phyloP scores from a whole-genome alignment of 2,888 invertebrate species.

The Tyria jacobaeae region DNA sequence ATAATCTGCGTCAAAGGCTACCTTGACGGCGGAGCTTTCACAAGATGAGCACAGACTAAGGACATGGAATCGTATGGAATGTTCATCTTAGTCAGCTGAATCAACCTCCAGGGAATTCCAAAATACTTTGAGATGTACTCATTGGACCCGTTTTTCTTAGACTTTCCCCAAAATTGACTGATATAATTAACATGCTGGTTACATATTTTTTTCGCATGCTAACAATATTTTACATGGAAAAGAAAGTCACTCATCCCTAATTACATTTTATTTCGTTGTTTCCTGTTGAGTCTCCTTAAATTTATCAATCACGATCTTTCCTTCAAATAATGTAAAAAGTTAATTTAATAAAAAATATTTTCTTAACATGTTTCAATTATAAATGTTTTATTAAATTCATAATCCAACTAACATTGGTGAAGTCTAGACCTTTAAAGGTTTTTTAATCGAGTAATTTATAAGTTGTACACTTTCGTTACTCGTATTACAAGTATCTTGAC shows the following conservation, averaged over 20 bases:
- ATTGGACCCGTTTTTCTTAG: constrained; percentile 27
- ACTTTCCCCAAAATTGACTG: constrained; percentile 23
- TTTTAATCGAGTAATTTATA: too few relatives aligned
- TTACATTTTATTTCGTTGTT: constrained; percentile 33
- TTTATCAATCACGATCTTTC: constrained; percentile 1
- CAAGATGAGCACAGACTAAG: constrained; percentile 18
- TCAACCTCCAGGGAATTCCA: constrained; percentile 44
- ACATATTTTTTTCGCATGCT: constrained; percentile 20
- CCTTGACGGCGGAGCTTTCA: constrained; percentile 19
- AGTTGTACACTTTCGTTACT: too few relatives aligned
- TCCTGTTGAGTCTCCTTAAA: constrained; percentile 34
- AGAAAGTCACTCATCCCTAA: constrained; percentile 35
- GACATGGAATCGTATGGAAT: constrained; percentile 30
- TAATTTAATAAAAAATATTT: too few relatives aligned
- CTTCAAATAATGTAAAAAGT: too few relatives aligned
- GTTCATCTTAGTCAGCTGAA: constrained; percentile 30
- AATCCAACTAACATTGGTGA: too few relatives aligned
- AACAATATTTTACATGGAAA: constrained; percentile 31
- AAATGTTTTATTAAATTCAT: too few relatives aligned
- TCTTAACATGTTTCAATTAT: too few relatives aligned
- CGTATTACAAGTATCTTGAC: too few relatives aligned
- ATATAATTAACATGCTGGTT: constrained; percentile 31
- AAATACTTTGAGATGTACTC: constrained; percentile 43
- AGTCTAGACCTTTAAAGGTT: too few relatives aligned
- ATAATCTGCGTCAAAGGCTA: constrained; percentile 7